Percentiles rank a stretch among this genome's conserved stretches.
Evolutionary conservation across 2,797 vertebrate genomes (phyloP).

Genomic region (Lindbergichthys nudifrons): DNA sequence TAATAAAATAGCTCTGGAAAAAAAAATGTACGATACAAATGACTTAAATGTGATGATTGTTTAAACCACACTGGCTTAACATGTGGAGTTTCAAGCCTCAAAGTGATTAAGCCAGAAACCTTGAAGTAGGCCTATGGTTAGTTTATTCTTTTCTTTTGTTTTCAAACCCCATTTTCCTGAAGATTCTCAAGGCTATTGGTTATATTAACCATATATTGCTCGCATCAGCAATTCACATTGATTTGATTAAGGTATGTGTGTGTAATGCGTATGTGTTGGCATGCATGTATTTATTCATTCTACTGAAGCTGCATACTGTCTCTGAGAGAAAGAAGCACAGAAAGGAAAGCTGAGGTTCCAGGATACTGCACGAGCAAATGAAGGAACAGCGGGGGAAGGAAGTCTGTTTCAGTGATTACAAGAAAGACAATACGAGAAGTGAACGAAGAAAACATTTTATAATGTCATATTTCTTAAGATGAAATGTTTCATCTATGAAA

Average conservation of each 20-base stretch:
- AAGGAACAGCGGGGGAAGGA: conserved; percentile 9
- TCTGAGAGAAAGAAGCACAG: conserved; percentile 19
- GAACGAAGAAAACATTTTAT: conserved; percentile 17
- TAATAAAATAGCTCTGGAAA: neutral
- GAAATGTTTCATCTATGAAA: conserved; percentile 14
- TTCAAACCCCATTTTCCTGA: neutral
- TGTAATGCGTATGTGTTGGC: conserved; percentile 2
- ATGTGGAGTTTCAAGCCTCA: conserved; percentile 3
- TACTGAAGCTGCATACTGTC: conserved; percentile 15
- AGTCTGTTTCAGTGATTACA: neutral
- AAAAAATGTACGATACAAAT: neutral
- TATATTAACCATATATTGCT: conserved; percentile 44
- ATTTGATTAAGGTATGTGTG: conserved; percentile 43
- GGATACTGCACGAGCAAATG: conserved; percentile 19
- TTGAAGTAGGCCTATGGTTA: neutral
- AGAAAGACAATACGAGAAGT: conserved; percentile 3
- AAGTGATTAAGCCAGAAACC: neutral
- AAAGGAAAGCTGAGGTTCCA: conserved; percentile 32
- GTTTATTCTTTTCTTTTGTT: conserved; percentile 1
- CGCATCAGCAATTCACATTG: neutral
- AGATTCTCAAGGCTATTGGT: conserved; percentile 27
- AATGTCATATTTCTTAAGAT: conserved; percentile 1
- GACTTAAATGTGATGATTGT: conserved; percentile 14
- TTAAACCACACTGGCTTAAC: neutral
- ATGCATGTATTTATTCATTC: conserved; percentile 9